phyloP scores from a whole-genome alignment of 1,140 invertebrate genomes.

The Anastatus disparis region DNA sequence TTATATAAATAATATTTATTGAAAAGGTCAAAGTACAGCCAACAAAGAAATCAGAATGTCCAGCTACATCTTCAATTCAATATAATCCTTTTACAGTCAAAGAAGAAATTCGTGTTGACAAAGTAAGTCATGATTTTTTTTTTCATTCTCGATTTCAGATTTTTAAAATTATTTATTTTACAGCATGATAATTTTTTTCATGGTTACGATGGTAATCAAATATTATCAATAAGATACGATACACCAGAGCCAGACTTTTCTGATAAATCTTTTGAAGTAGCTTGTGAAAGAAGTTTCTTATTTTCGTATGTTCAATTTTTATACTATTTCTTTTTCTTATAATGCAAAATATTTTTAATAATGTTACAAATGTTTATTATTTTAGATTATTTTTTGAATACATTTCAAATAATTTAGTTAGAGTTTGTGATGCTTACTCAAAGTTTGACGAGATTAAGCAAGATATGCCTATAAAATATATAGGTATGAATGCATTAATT shows the following conservation, averaged over 20 bases:
- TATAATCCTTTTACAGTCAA: too few relatives aligned
- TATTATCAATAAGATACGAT: neutral
- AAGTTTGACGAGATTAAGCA: slow-evolving; percentile 16
- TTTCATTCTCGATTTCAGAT: too few relatives aligned
- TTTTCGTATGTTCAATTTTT: slow-evolving; percentile 36
- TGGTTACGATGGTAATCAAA: neutral
- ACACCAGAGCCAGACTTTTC: too few relatives aligned
- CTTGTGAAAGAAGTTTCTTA: slow-evolving; percentile 29
- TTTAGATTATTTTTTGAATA: slow-evolving; percentile 40
- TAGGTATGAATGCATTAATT: slow-evolving; percentile 20
- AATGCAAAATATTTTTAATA: too few relatives aligned
- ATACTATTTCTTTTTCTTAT: too few relatives aligned
- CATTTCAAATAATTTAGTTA: slow-evolving; percentile 31
- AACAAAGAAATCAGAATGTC: neutral
- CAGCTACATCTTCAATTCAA: too few relatives aligned
- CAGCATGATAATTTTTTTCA: neutral
- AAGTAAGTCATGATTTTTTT: neutral
- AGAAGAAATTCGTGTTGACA: neutral
- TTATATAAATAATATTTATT: neutral
- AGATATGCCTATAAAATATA: slow-evolving; percentile 7
- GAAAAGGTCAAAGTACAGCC: neutral
- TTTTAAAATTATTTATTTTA: neutral
- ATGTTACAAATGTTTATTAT: slow-evolving; percentile 6
- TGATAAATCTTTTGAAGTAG: too few relatives aligned
- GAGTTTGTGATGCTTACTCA: slow-evolving; percentile 23